Percentiles rank a stretch among this genome's conserved stretches.
Conservation (phyloP, 2,113 vertebrate genomes). For the Pagrus major region DNA sequence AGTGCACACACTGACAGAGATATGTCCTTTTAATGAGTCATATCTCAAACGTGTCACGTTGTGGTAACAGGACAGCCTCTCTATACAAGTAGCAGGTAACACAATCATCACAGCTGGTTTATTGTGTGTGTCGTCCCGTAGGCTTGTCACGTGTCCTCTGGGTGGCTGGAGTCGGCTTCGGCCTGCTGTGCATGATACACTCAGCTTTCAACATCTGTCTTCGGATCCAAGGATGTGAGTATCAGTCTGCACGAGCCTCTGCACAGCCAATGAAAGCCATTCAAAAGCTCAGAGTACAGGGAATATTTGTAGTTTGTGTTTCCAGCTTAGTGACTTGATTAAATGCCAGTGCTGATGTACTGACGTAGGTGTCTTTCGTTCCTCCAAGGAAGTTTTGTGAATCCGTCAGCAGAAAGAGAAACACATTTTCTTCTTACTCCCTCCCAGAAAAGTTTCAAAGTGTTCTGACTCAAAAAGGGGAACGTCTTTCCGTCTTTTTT, state of each 20-base stretch:
- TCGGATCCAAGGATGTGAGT: not conserved
- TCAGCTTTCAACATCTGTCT: slow-evolving; percentile 12
- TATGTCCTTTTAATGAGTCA: not conserved
- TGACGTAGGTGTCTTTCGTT: too few species aligned
- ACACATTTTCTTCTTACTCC: not conserved
- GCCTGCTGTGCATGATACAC: slow-evolving; percentile 32
- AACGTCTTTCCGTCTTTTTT: not conserved
- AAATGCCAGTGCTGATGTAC: too few species aligned
- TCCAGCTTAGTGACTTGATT: too few species aligned
- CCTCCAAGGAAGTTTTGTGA: too few species aligned
- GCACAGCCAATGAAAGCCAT: not conserved
- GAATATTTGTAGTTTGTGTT: too few species aligned
- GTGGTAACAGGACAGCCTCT: not conserved
- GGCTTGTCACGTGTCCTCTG: not conserved
- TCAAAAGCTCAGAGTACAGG: too few species aligned
- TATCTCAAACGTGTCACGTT: not conserved
- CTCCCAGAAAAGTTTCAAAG: not conserved
- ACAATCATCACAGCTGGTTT: not conserved
- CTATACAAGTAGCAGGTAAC: not conserved
- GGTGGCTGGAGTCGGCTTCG: slow-evolving; percentile 32
- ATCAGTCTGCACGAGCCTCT: not conserved
- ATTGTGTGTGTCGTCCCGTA: not conserved
- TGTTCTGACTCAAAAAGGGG: not conserved
- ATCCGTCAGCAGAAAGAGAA: not conserved
- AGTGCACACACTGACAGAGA: not conserved